Percentiles rank a stretch among this genome's conserved stretches.
phyloP scores from a whole-genome alignment of 2,888 invertebrate species.

The Thymelicus acteon region DNA sequence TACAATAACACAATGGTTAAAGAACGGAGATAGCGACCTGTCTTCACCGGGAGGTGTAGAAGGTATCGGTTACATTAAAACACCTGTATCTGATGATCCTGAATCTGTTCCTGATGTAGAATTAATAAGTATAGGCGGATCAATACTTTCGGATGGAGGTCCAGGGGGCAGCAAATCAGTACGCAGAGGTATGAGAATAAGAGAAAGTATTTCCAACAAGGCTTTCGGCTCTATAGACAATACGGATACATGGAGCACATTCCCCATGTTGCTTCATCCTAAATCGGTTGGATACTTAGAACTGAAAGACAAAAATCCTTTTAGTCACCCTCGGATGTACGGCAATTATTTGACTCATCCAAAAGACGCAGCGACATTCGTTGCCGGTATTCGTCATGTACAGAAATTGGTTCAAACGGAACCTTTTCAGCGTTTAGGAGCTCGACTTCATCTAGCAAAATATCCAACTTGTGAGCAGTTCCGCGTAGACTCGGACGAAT shows the following conservation, averaged over 20 bases:
- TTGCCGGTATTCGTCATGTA: constrained; percentile 86
- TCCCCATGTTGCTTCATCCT: constrained; percentile 90
- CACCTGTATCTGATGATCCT: constrained; percentile 82
- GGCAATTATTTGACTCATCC: constrained; percentile 91
- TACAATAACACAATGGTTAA: constrained; percentile 60
- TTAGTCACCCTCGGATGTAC: constrained; percentile 90
- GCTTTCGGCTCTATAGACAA: constrained; percentile 83
- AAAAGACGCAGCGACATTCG: constrained; percentile 83
- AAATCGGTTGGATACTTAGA: constrained; percentile 88
- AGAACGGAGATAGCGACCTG: constrained; percentile 72
- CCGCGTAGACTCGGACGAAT: constrained; percentile 85
- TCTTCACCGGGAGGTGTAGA: constrained; percentile 87
- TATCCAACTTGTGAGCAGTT: constrained; percentile 80
- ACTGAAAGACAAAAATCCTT: constrained; percentile 89
- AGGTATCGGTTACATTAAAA: constrained; percentile 87
- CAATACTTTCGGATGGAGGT: constrained; percentile 86
- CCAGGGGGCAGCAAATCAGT: constrained; percentile 68
- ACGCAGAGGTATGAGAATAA: constrained; percentile 83
- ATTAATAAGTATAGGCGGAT: constrained; percentile 86
- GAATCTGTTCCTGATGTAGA: constrained; percentile 88
- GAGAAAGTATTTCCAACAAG: constrained; percentile 80
- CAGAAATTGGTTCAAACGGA: constrained; percentile 84
- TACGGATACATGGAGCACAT: constrained; percentile 85
- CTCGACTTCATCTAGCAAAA: constrained; percentile 78
- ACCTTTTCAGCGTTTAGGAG: constrained; percentile 85